Base-by-base conservation (phyloP, 2,888 invertebrate species). In the Dicycla oo region DNA sequence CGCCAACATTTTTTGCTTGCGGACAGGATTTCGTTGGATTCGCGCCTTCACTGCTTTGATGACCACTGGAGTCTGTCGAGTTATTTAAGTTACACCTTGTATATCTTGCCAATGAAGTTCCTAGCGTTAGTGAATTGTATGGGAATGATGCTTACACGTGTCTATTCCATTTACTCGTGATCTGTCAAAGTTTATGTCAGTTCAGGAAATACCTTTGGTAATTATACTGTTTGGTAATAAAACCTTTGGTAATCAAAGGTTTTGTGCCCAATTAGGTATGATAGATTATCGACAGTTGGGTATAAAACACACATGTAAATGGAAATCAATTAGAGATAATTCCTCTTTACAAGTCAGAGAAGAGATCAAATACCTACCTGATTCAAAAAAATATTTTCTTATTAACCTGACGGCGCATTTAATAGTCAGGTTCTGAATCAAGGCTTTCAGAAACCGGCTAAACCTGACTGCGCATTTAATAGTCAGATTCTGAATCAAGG, bases 181-280 rank as follows among this genome's bases (percentile, higher is more conserved):
- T 15, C 47, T 66, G 65, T 58, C 34, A 40, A 51, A 40, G 34
- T 26, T 18, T 1, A 58, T 43, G 15, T 30, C 57, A 38, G 20
- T 65, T 74, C n/a, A 7, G 13, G n/a, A 49, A 47, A 57, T 56
- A 20, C 18, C 2, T 70, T 70, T 60, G 18, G 23, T 26, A 54
- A 61, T n/a, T n/a, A n/a, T n/a, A n/a, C n/a, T n/a, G n/a, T n/a
- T n/a, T n/a, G n/a, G n/a, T n/a, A n/a, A n/a, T n/a, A n/a, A n/a
- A n/a, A 20, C 18, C 2, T 70, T 70, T 60, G 18, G 23, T 26
- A 54, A 61, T n/a, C n/a, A n/a, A n/a, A n/a, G n/a, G n/a, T n/a
- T n/a, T n/a, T n/a, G n/a, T n/a, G n/a, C n/a, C n/a, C n/a, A n/a
- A n/a, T n/a, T n/a, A n/a, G n/a, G n/a, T n/a, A n/a, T 51, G 5